Conservation (phyloP, 2,888 invertebrate species). For the Mycalesis mineus region DNA sequence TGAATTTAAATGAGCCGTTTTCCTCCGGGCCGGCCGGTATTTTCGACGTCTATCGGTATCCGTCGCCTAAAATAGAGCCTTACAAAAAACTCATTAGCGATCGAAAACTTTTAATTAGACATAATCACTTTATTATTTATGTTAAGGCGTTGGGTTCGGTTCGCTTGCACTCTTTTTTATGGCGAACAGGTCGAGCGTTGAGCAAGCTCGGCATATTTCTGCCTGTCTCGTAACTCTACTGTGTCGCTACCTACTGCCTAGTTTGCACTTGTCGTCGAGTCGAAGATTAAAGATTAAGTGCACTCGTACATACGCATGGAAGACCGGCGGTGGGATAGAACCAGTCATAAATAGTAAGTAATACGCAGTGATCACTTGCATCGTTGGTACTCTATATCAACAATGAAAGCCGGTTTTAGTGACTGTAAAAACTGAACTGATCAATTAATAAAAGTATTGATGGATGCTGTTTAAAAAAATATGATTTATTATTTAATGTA, state of each 20-base stretch:
- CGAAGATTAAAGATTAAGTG: neutral
- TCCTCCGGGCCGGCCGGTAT: slow-evolving; percentile 9
- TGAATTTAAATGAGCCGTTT: slow-evolving; percentile 14
- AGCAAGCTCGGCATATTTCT: neutral
- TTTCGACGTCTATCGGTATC: slow-evolving; percentile 5
- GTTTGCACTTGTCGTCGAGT: neutral
- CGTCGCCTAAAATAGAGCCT: slow-evolving; percentile 6
- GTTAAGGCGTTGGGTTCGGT: slow-evolving; percentile 6
- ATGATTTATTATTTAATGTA: too few relatives aligned
- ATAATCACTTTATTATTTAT: slow-evolving; percentile 13
- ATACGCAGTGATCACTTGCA: too few relatives aligned
- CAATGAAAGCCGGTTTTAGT: too few relatives aligned
- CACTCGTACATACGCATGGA: too few relatives aligned
- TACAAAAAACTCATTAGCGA: slow-evolving; percentile 7
- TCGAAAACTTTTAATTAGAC: slow-evolving; percentile 3
- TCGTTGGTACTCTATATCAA: too few relatives aligned
- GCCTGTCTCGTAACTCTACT: neutral
- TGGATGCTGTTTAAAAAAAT: too few relatives aligned
- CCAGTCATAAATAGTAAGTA: too few relatives aligned
- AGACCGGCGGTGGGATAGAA: too few relatives aligned
- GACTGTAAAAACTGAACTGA: too few relatives aligned
- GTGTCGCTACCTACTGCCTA: neutral
- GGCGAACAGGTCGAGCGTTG: neutral
- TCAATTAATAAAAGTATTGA: too few relatives aligned
- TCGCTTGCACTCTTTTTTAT: neutral